Evolutionary conservation across 2,888 invertebrate genomes (phyloP).

Genomic region (Melanostoma scalare): DNA sequence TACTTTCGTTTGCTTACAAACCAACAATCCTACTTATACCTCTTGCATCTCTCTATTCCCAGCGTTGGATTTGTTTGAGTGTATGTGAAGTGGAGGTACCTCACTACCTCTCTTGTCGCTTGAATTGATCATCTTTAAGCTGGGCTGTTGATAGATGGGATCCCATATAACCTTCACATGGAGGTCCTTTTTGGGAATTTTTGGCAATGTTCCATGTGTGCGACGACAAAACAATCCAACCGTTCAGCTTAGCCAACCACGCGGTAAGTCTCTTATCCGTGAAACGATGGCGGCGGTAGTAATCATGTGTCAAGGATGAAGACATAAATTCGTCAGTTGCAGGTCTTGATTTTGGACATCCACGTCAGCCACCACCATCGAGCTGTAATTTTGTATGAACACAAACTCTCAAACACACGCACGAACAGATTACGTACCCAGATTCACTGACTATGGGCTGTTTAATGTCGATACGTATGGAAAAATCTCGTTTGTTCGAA

Average conservation of each 20-base stretch:
- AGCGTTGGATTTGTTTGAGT: neutral
- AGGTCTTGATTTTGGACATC: slow-evolving; percentile 59
- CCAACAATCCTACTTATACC: too few species aligned
- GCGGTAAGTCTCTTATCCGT: slow-evolving; percentile 63
- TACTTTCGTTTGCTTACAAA: slow-evolving; percentile 14
- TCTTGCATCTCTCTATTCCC: neutral
- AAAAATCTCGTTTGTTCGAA: slow-evolving; percentile 33
- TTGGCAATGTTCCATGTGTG: slow-evolving; percentile 61
- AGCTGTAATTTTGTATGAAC: slow-evolving; percentile 34
- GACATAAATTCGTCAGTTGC: slow-evolving; percentile 69
- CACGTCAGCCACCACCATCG: slow-evolving; percentile 7
- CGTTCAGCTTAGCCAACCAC: slow-evolving; percentile 54
- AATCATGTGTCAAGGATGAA: slow-evolving; percentile 69
- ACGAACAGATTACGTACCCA: neutral
- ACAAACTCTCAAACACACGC: slow-evolving; percentile 4
- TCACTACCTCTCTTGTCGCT: slow-evolving; percentile 1
- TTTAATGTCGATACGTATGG: neutral
- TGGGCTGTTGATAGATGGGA: slow-evolving; percentile 56
- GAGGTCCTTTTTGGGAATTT: slow-evolving; percentile 21
- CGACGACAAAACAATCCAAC: slow-evolving; percentile 13
- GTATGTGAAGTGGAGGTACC: slow-evolving; percentile 1
- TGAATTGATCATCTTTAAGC: slow-evolving; percentile 66
- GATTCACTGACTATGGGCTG: neutral
- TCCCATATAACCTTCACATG: slow-evolving; percentile 33
- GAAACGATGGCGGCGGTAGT: slow-evolving; percentile 47